Evolutionary conservation across 2,797 vertebrate genomes (phyloP), one percentile per base, ranked within the genome.

Genomic region (Mionectes olivaceus): DNA sequence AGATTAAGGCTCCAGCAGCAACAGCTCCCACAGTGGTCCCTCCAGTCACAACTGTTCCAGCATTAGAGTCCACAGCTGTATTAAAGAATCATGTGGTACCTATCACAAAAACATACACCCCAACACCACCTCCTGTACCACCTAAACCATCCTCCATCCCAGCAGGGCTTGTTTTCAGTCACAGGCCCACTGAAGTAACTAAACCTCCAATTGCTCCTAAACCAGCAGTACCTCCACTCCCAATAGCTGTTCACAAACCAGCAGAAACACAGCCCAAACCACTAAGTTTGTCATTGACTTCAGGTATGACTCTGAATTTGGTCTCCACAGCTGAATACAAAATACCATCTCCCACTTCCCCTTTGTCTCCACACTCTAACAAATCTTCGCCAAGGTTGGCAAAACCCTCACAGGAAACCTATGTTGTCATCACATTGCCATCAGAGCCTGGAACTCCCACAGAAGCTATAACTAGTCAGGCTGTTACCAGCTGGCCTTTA

Each of bases 351-450:
- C 99, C 99, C 56, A 99, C 99, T 83, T 99, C 99, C 57, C 99
- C 99, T 37, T 90, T 99, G 78, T 99, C 99, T 93, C 99, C 99
- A 52, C 98, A 98, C 69, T 98, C 98, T 61, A 98, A 98, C 83
- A 98, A 98, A 91, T 98, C 98, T 84, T 98, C 98, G 61, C 98
- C 98, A 33, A 99, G 99, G 94, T 92, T 99, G 97, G 97, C 98
- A 27, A 99, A 98, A 98, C 98, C 98, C 89, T 98, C 99, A 91
- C 97, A 96, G 91, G 99, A 99, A 97, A 99, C 99, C 3, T 99
- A 99, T 67, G 99, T 99, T 63, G 99, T 99, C 47, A 99, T 99
- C 97, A 99, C 99, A 10, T 98, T 99, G 96, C 99, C 99, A 73
- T 99, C 99, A 95, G 99, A 99, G 95, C 99, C 99, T 91, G 98